Base-by-base conservation (phyloP, 2,113 vertebrate genomes). In the Laterallus jamaicensis region DNA sequence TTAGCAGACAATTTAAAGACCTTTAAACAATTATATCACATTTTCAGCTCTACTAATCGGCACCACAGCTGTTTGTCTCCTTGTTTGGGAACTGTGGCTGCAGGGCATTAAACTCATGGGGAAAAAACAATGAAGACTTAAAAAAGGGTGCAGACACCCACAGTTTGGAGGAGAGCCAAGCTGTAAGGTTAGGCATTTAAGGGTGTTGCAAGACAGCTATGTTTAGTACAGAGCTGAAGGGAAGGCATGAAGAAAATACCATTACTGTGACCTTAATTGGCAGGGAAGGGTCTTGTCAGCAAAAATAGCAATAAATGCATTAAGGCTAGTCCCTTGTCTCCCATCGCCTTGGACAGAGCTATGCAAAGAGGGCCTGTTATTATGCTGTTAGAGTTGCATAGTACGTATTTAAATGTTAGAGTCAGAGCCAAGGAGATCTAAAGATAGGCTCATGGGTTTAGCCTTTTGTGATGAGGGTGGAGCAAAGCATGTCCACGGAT, bases 1-100 rank as follows among this genome's bases (percentile, higher is more conserved):
- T 97, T 98, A 97, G 93, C 88, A 98, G 96, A 79, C 95, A 96
- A 97, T 98, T 97, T 97, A 96, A 96, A 97, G 91, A 90, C 82
- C 95, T 94, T 97, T 97, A 95, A 97, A 95, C 92, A 97, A 97
- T 97, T 97, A 87, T 84, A 86, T 95, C 88, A 86, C 82, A 86
- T 97, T 97, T 96, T 95, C 88, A 96, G 80, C 89, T 94, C 66
- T 64, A 55, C 75, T 97, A 94, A 97, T 92, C 97, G 94, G 89
- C 88, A 94, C 95, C 88, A 54, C 95, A 95, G 82, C 92, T 97
- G 92, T 97, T 97, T 92, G 77, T 89, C 89, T 96, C 39, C 66
- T 97, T 77, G 93, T 82, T 75, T 90, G 88, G 87, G 85, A 91
- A 58, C 76, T 82, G 88, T 93, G 77, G 92, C 89, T 78, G 84